Evolutionary conservation across 2,888 invertebrate species (phyloP).

Genomic region (Bombyx huttoni): DNA sequence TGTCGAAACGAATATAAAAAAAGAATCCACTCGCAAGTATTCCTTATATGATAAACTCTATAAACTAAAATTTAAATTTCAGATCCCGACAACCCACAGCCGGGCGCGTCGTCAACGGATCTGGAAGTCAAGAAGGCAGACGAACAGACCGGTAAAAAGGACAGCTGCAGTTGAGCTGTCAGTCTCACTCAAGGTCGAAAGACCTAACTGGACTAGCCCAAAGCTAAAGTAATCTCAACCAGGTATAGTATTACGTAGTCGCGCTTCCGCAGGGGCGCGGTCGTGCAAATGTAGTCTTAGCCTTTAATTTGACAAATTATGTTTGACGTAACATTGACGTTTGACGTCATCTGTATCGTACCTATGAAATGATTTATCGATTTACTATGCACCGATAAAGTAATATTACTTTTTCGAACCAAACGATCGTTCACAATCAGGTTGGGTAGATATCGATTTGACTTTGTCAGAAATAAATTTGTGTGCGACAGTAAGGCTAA

Average conservation of each 20-base stretch:
- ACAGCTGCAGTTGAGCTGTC: slow-evolving; percentile 56
- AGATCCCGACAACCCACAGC: slow-evolving; percentile 41
- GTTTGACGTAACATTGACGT: background rate
- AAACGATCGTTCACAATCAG: too few relatives aligned
- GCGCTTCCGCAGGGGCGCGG: slow-evolving; percentile 31
- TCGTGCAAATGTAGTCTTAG: slow-evolving; percentile 30
- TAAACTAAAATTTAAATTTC: slow-evolving; percentile 13
- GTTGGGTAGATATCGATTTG: too few relatives aligned
- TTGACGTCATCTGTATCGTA: background rate
- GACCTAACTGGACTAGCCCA: slow-evolving; percentile 52
- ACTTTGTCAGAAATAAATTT: too few relatives aligned
- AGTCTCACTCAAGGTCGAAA: slow-evolving; percentile 28
- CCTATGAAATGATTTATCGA: background rate
- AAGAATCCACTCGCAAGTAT: too few relatives aligned
- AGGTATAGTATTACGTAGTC: slow-evolving; percentile 56
- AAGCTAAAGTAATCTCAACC: slow-evolving; percentile 64
- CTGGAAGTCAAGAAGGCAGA: slow-evolving; percentile 27
- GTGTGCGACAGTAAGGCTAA: too few relatives aligned
- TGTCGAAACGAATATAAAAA: too few relatives aligned
- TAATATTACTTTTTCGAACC: too few relatives aligned
- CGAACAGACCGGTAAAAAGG: slow-evolving; percentile 30
- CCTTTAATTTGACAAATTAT: background rate
- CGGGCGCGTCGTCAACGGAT: slow-evolving; percentile 41
- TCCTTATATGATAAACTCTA: too few relatives aligned
- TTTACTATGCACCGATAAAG: too few relatives aligned